These are phyloP conservation scores for Orthonevra nobilis DNA, from an alignment of 2,888 invertebrate species.

Conservation along the genomic window DNA sequence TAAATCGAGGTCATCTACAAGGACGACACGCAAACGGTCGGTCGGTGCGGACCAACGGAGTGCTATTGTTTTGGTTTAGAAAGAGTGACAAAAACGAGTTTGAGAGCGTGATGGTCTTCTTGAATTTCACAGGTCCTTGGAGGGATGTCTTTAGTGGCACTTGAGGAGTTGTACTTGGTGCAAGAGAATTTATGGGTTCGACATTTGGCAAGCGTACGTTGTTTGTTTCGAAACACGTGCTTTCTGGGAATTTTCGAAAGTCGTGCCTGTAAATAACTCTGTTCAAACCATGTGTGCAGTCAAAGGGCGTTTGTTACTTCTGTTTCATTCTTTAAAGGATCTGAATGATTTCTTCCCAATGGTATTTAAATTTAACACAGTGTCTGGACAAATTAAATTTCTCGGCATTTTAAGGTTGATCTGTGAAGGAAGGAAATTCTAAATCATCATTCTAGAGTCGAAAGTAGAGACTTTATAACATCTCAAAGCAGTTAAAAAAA, in stretches of 20 bases:
- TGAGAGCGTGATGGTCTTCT: constrained; percentile 32
- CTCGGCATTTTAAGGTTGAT: too few relatives aligned
- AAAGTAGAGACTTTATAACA: too few relatives aligned
- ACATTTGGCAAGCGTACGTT: background rate
- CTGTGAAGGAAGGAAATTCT: too few relatives aligned
- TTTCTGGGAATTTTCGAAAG: constrained; percentile 52
- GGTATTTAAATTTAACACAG: too few relatives aligned
- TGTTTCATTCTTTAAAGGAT: too few relatives aligned
- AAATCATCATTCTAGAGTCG: too few relatives aligned
- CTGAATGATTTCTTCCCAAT: too few relatives aligned
- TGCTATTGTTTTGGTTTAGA: constrained; percentile 56
- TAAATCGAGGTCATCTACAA: constrained; percentile 51
- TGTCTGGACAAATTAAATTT: too few relatives aligned
- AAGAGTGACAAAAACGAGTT: constrained; percentile 46
- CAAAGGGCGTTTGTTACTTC: too few relatives aligned
- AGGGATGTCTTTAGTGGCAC: background rate
- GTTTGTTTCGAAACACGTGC: constrained; percentile 42
- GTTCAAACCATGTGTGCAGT: too few relatives aligned
- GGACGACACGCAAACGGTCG: constrained; percentile 11
- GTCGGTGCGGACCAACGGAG: constrained; percentile 53
- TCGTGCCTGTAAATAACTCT: too few relatives aligned
- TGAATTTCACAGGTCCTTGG: constrained; percentile 34
- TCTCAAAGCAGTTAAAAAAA: too few relatives aligned
- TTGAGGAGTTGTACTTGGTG: constrained; percentile 12
- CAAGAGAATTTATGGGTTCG: constrained; percentile 19